phyloP scores from a whole-genome alignment of 2,888 invertebrate genomes.

The Harpagoxenus sublaevis region DNA sequence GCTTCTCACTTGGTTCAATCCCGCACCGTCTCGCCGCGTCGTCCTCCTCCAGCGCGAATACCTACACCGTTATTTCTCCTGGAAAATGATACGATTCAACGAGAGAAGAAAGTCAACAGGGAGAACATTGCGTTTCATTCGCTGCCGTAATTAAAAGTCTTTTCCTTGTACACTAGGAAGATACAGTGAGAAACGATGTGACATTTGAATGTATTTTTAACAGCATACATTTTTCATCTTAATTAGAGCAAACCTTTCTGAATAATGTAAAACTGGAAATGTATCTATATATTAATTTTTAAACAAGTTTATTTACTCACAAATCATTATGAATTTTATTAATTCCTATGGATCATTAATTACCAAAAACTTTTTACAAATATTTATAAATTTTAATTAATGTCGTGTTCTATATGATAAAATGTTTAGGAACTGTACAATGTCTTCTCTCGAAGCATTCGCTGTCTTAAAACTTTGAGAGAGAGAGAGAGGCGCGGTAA shows the following conservation, averaged over 20 bases:
- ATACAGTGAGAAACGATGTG: background rate
- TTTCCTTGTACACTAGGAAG: background rate
- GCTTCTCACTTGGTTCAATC: slow-evolving; percentile 4
- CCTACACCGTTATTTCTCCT: background rate
- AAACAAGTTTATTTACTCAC: background rate
- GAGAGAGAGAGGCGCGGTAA: no score
- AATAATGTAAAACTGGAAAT: background rate
- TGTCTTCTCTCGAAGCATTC: background rate
- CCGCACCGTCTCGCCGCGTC: background rate
- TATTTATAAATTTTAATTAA: slow-evolving; percentile 9
- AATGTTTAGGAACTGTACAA: background rate
- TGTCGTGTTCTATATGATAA: background rate
- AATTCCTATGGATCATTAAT: background rate
- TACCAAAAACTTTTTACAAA: background rate
- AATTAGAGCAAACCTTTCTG: slow-evolving; percentile 7
- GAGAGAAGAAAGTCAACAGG: slow-evolving; percentile 18
- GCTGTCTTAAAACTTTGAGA: background rate
- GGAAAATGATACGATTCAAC: slow-evolving; percentile 25
- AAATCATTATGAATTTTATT: background rate
- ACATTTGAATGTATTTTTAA: slow-evolving; percentile 1
- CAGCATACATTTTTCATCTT: background rate
- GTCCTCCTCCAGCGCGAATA: background rate
- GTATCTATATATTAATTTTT: background rate
- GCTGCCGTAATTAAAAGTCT: slow-evolving; percentile 44
- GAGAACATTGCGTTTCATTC: slow-evolving; percentile 22